phyloP scores from a whole-genome alignment of 1,140 invertebrate genomes.

The Agraylea sexmaculata region DNA sequence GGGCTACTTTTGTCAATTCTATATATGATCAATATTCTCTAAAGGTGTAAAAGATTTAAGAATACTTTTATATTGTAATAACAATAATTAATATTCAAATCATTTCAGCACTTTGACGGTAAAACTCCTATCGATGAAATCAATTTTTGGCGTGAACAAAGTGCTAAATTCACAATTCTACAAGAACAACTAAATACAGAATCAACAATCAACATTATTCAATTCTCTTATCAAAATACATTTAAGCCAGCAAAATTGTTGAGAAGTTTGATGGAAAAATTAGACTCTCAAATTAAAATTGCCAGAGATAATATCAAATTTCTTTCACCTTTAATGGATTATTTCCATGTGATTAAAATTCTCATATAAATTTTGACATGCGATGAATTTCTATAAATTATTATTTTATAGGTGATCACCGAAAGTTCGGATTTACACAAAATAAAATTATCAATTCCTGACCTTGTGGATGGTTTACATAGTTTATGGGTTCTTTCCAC shows the following conservation, averaged over 20 bases:
- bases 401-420: conserved; percentile 50
- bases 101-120: conserved; percentile 40
- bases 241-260: conserved; percentile 24
- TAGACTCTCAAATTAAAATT: conserved; percentile 58
- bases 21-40: conserved; percentile 10
- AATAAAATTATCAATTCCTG: conserved; percentile 59
- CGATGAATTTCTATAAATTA: conserved; percentile 11
- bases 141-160: conserved; percentile 68
- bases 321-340: conserved; percentile 62
- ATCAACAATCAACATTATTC: conserved; percentile 48
- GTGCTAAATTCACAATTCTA: conserved; percentile 60
- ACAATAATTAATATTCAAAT: conserved; percentile 19
- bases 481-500: conserved; percentile 75
- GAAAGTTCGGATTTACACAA: conserved; percentile 56
- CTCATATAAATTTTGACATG: not conserved
- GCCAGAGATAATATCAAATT: conserved; percentile 79
- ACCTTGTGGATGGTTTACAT: conserved; percentile 67
- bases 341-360: conserved; percentile 47
- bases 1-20: no score
- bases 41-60: conserved; percentile 6
- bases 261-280: conserved; percentile 33
- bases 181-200: conserved; percentile 69
- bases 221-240: conserved; percentile 22
- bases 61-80: no score
- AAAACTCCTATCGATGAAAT: conserved; percentile 71